Evolutionary conservation across 2,888 invertebrate genomes (phyloP), one percentile per base, ranked within the genome.

Genomic region (Graphium colonna): DNA sequence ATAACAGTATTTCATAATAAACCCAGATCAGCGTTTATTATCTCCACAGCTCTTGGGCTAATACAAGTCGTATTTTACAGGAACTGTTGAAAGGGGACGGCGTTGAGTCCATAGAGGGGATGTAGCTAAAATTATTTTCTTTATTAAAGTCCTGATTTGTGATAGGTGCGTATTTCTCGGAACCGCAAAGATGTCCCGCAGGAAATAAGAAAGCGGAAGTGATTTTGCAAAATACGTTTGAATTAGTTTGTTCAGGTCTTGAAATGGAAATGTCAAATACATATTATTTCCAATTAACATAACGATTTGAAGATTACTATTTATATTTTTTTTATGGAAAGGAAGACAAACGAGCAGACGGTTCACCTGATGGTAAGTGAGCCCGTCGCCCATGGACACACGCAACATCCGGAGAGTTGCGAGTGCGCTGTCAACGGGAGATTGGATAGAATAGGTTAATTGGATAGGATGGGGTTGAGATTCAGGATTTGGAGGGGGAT

Each of bases 141-240:
- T 75, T 77, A 78, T 74, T 75, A 77, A 73, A 72, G 64, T 72
- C 74, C 58, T 70, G 67, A 67, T n/a, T n/a, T 65, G 68, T 72
- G 72, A 78, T 75, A 80, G 78, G 77, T 82, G 77, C 71, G 75
- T 77, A 69, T 70, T 64, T 68, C 60, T 63, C 65, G 70, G 67
- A 67, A 77, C 78, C 76, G 77, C 75, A 62, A 62, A 63, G 64
- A 58, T 52, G 67, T 79, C 80, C 84, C 76, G 49, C 60, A 82
- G 84, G 82, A 85, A 85, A 84, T 85, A 82, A 79, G 72, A 66
- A 68, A 53, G 55, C 58, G 58, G 58, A 56, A 60, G 72, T 69
- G 70, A 68, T 68, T 66, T 68, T 63, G 57, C 48, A 59, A 65
- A 65, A 63, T 57, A 39, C n/a, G n/a, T n/a, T n/a, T n/a, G 40